Evolutionary conservation across 2,797 vertebrate genomes (phyloP).

Genomic region (Benthosema pterotum): DNA sequence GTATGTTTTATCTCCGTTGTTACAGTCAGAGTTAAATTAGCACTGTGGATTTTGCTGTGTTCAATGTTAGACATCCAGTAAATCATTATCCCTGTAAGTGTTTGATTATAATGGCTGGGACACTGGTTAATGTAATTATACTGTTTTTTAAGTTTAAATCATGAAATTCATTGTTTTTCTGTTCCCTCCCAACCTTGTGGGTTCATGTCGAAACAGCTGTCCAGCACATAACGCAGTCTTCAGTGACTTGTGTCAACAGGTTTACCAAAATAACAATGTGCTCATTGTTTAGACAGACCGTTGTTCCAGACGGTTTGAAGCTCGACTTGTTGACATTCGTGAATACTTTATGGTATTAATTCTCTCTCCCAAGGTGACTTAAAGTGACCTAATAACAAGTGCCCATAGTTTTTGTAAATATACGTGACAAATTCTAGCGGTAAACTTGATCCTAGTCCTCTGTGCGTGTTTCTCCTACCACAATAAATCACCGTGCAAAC

Average conservation of each 20-base stretch:
- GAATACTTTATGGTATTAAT: conserved; percentile 82
- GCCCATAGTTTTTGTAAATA: conserved; percentile 70
- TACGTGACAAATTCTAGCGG: conserved; percentile 66
- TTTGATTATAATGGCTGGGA: conserved; percentile 69
- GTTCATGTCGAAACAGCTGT: conserved; percentile 76
- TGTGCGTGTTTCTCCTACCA: conserved; percentile 39
- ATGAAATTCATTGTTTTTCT: conserved; percentile 41
- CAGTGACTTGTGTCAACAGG: conserved; percentile 73
- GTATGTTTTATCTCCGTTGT: conserved; percentile 3
- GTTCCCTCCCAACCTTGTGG: conserved; percentile 24
- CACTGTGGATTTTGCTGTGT: conserved; percentile 15
- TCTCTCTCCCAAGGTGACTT: conserved; percentile 66
- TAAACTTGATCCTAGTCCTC: conserved; percentile 61
- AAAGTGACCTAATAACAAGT: conserved; percentile 72
- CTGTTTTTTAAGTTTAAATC: conserved; percentile 56
- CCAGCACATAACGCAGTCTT: conserved; percentile 63
- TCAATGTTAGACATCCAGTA: conserved; percentile 61
- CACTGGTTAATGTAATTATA: conserved; percentile 66
- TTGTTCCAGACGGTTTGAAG: conserved; percentile 82
- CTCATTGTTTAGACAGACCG: conserved; percentile 86
- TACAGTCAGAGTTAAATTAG: too few relatives aligned
- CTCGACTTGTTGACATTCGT: conserved; percentile 83
- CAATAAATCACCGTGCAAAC: conserved; percentile 69
- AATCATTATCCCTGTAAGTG: conserved; percentile 64
- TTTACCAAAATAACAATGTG: conserved; percentile 86